Conservation (phyloP, 1,140 invertebrate genomes). For the Drosophila virilis region DNA sequence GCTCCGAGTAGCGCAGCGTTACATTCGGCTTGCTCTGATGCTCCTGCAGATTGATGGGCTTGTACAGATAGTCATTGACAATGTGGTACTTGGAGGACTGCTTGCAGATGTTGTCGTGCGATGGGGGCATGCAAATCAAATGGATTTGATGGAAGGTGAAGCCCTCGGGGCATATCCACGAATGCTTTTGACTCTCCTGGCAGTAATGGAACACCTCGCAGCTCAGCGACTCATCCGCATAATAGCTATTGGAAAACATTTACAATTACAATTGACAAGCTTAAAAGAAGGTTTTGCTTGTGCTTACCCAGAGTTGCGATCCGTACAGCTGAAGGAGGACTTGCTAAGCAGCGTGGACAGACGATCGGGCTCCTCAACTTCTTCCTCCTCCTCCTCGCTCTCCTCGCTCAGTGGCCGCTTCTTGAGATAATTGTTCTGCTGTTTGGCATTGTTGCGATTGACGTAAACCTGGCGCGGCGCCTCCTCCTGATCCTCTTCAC, state of each 20-base stretch:
- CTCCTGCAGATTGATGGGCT: constrained; percentile 93
- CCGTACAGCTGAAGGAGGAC: constrained; percentile 92
- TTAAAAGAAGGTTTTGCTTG: accelerated
- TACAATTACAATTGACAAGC: neutral
- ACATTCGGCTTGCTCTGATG: constrained; percentile 92
- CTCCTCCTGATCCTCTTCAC: constrained; percentile 82
- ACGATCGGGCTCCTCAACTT: constrained; percentile 94
- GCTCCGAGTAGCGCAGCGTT: constrained; percentile 90
- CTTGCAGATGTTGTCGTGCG: constrained; percentile 94
- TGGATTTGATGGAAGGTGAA: constrained; percentile 97
- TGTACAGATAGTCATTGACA: constrained; percentile 96
- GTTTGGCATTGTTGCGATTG: constrained; percentile 74
- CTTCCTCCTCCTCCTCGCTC: constrained; percentile 86
- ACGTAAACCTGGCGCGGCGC: constrained; percentile 75
- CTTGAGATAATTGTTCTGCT: constrained; percentile 74
- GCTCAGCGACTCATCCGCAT: constrained; percentile 94
- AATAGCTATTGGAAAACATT: constrained; percentile 86
- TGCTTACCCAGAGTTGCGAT: constrained; percentile 89
- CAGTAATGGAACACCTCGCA: constrained; percentile 98
- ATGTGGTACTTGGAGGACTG: constrained; percentile 95
- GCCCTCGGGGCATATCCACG: constrained; percentile 96
- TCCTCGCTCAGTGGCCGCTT: constrained; percentile 78
- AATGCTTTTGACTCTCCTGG: constrained; percentile 94
- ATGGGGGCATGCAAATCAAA: constrained; percentile 96
- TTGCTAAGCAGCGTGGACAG: constrained; percentile 91